phyloP scores from a whole-genome alignment of 2,113 vertebrate genomes.

The Scartelaos histophorus region DNA sequence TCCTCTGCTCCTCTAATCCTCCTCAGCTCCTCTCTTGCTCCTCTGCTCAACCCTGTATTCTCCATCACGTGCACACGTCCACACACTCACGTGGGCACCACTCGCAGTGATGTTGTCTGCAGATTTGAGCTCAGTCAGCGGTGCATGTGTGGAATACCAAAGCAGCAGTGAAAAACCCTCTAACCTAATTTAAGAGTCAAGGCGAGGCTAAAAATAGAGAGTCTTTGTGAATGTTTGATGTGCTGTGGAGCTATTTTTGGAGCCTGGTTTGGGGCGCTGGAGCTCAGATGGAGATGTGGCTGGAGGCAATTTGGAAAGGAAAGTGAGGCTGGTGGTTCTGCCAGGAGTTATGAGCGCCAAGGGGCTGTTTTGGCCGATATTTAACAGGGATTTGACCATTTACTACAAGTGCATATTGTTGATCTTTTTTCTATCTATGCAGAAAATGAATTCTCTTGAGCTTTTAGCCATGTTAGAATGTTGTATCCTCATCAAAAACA shows the following conservation, averaged over 20 bases:
- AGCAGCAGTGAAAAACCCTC: constrained; percentile 37
- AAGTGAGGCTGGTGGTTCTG: not conserved
- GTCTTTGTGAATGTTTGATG: constrained; percentile 65
- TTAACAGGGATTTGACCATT: too few species aligned
- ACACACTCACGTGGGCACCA: not conserved
- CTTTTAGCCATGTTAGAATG: too few species aligned
- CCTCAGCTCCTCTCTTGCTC: too few species aligned
- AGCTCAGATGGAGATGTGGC: constrained; percentile 38
- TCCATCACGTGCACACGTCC: not conserved
- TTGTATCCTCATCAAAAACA: too few species aligned
- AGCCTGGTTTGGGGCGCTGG: constrained; percentile 15
- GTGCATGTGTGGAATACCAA: constrained; percentile 26
- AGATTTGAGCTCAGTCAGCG: constrained; percentile 23
- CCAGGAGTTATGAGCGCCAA: not conserved
- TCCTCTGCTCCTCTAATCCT: too few species aligned
- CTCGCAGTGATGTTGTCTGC: constrained; percentile 29
- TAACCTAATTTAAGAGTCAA: constrained; percentile 48
- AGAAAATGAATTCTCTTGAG: too few species aligned
- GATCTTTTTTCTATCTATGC: too few species aligned
- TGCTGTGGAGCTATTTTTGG: constrained; percentile 57
- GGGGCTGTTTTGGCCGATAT: not conserved
- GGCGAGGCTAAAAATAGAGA: constrained; percentile 56
- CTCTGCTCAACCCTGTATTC: not conserved
- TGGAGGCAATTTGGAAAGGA: constrained; percentile 20
- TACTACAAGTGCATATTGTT: too few species aligned